phyloP scores from a whole-genome alignment of 2,888 invertebrate species.

The Hirtodrosophila trivittata region DNA sequence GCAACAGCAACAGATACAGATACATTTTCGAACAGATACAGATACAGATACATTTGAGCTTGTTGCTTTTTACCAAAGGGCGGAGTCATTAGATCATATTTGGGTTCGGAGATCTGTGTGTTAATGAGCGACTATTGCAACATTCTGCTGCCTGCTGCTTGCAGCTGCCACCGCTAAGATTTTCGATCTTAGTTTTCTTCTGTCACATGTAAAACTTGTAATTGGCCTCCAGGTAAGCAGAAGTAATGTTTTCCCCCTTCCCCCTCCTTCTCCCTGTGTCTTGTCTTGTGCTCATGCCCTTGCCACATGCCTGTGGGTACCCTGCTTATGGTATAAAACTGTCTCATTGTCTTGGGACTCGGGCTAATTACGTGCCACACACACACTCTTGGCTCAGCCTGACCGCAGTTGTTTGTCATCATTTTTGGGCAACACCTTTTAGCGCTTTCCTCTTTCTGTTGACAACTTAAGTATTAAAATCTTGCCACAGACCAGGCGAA shows the following conservation, averaged over 20 bases:
- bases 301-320: not conserved
- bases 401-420: constrained; percentile 39
- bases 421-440: constrained; percentile 54
- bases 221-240: constrained; percentile 28
- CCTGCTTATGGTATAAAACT: not conserved
- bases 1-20: constrained; percentile 8
- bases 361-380: constrained; percentile 48
- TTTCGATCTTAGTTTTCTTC: not conserved
- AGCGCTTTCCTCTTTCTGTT: constrained; percentile 25
- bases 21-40: not conserved
- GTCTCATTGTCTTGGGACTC: constrained; percentile 7
- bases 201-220: constrained; percentile 44
- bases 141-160: constrained; percentile 17
- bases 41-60: constrained; percentile 1
- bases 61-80: constrained; percentile 13
- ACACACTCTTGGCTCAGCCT: constrained; percentile 3
- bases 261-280: not conserved
- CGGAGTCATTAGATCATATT: constrained; percentile 38
- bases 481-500: constrained; percentile 8
- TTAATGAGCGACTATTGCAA: constrained; percentile 50
- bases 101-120: constrained; percentile 20
- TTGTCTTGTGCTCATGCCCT: not conserved
- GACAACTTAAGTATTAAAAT: constrained; percentile 45
- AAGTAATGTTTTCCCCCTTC: constrained; percentile 22
- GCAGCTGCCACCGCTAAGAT: constrained; percentile 34